Percentiles rank a stretch among this genome's conserved stretches.
phyloP scores from a whole-genome alignment of 2,113 vertebrate species.

The Proteles cristata region DNA sequence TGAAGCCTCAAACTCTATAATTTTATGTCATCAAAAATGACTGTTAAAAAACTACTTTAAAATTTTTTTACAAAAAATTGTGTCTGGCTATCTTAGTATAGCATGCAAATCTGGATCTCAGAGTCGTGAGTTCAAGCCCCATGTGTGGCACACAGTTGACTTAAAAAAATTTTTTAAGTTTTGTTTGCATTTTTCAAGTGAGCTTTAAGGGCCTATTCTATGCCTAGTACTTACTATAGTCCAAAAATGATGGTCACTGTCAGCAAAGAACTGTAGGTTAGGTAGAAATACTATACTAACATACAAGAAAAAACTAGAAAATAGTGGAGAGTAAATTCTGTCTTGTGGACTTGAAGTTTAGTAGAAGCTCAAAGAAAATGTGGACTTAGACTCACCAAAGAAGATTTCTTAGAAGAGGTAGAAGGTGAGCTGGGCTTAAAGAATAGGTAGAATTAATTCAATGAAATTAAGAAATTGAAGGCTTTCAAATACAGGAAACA shows the following conservation, averaged over 20 bases:
- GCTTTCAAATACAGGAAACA: not conserved
- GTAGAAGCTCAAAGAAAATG: constrained; percentile 22
- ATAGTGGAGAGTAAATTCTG: constrained; percentile 7
- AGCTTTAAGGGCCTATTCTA: constrained; percentile 34
- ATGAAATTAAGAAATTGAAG: not conserved
- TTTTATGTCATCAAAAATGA: constrained; percentile 22
- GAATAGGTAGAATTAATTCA: not conserved
- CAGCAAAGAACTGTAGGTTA: constrained; percentile 12
- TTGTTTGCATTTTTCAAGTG: constrained; percentile 36
- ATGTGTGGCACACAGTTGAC: not conserved
- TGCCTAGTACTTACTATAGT: not conserved
- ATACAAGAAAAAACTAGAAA: not conserved
- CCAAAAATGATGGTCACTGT: not conserved
- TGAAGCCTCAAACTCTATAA: constrained; percentile 30
- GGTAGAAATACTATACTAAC: not conserved
- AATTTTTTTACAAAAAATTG: not conserved
- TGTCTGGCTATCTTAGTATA: not conserved
- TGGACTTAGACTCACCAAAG: not conserved
- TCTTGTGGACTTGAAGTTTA: not conserved
- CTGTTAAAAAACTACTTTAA: constrained; percentile 37
- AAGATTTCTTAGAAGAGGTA: not conserved
- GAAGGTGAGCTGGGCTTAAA: not conserved
- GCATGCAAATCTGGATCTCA: not conserved
- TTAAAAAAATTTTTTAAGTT: not conserved
- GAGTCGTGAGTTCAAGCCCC: not conserved